Base-by-base conservation (phyloP, 2,888 invertebrate species). In the Poecilus cupreus region DNA sequence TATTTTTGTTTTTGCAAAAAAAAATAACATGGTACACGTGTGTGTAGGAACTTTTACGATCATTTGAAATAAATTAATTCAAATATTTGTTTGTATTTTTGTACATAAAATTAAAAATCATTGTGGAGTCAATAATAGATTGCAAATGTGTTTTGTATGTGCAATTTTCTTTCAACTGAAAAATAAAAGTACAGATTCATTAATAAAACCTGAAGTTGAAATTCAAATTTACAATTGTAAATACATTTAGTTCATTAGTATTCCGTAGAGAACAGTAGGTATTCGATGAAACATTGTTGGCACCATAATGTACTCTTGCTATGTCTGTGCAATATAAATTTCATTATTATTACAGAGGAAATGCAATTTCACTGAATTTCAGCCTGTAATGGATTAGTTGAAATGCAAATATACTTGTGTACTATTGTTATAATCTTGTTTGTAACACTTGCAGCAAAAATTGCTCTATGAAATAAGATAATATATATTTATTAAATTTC, bases 401-500 rank as follows among this genome's bases (percentile, higher is more conserved):
- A n/a, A 43, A 60, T 60, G 60, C 5, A 60, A 60, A 60, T 60
- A 24, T 26, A 60, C 32, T 60, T 60, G 60, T 60, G 3, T n/a
- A n/a, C n/a, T n/a, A n/a, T n/a, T n/a, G n/a, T n/a, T n/a, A 43
- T 43, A 2, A 43, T 11, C n/a, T 3, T 11, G n/a, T 43, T n/a
- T 43, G 43, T 43, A 8, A 43, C 43, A 43, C 3, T 4, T 43
- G 11, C 10, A 8, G n/a, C 43, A 5, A 2, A 13, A 43, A 32
- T 1, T 32, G 32, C n/a, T n/a, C n/a, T n/a, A n/a, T n/a, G n/a
- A n/a, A n/a, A n/a, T n/a, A n/a, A n/a, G n/a, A n/a, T n/a, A n/a
- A n/a, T n/a, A n/a, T n/a, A n/a, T n/a, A n/a, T n/a, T n/a, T n/a
- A n/a, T n/a, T n/a, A n/a, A n/a, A n/a, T n/a, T n/a, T n/a, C n/a